Percentiles rank a stretch among this genome's conserved stretches.
Conservation (phyloP, 2,113 vertebrate species). For the Triplophysa tibetana region DNA sequence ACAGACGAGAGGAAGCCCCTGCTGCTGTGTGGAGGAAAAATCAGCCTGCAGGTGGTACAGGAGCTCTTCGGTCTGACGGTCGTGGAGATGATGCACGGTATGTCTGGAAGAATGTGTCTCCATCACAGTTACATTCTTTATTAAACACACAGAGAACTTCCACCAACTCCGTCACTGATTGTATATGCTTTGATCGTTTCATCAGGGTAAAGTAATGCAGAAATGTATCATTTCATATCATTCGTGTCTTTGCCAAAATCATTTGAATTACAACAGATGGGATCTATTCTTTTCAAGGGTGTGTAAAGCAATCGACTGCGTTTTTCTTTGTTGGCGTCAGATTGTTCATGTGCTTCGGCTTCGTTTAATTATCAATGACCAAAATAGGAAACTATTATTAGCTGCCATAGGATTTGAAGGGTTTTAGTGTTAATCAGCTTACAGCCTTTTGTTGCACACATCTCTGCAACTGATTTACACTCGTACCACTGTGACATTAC, state of each 20-base stretch:
- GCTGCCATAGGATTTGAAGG: constrained; percentile 63
- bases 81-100: constrained; percentile 92
- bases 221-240: neutral
- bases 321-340: constrained; percentile 22
- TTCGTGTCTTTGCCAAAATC: neutral
- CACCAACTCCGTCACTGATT: neutral
- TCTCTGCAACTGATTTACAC: constrained; percentile 39
- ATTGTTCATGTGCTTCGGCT: constrained; percentile 30
- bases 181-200: neutral
- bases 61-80: constrained; percentile 83
- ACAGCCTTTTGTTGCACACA: constrained; percentile 49
- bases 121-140: neutral
- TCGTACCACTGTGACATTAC: neutral
- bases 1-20: constrained; percentile 80
- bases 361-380: constrained; percentile 39
- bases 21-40: constrained; percentile 86
- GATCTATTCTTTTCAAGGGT: neutral
- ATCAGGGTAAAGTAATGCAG: neutral
- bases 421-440: constrained; percentile 71
- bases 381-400: constrained; percentile 72
- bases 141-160: neutral
- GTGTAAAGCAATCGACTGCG: neutral
- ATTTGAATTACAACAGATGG: neutral
- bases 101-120: constrained; percentile 50
- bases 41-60: constrained; percentile 79